Percentiles rank a stretch among this genome's conserved stretches.
Evolutionary conservation across 1,140 invertebrate species (phyloP).

Genomic region (Cecropterus lyciades): DNA sequence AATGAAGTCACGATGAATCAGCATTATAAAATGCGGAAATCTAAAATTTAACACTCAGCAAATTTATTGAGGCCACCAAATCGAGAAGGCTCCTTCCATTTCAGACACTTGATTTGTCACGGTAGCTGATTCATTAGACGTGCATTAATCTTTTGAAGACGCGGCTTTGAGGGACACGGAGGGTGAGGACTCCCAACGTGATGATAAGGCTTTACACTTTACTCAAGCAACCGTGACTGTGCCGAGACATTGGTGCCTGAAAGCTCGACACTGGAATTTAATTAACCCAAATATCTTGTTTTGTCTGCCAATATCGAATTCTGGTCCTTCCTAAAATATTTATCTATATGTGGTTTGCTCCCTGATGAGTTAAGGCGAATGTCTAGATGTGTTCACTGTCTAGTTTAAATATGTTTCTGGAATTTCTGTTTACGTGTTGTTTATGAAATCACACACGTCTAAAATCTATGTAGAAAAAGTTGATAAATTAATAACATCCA

Average conservation of each 20-base stretch:
- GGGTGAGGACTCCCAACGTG: constrained; percentile 51
- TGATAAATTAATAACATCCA: too few relatives aligned
- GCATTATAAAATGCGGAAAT: too few relatives aligned
- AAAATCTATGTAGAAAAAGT: too few relatives aligned
- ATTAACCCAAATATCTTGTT: constrained; percentile 68
- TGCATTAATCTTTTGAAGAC: constrained; percentile 61
- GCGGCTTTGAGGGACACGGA: constrained; percentile 22
- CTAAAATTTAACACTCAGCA: too few relatives aligned
- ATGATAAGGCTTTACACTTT: constrained; percentile 56
- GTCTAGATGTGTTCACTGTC: too few relatives aligned
- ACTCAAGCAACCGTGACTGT: constrained; percentile 61
- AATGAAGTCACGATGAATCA: too few relatives aligned
- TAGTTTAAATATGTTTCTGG: too few relatives aligned
- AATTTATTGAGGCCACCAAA: constrained; percentile 63
- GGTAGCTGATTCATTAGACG: constrained; percentile 70
- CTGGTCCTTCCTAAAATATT: too few relatives aligned
- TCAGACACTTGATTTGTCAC: constrained; percentile 64
- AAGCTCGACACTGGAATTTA: constrained; percentile 61
- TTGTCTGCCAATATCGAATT: constrained; percentile 53
- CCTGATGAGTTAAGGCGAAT: too few relatives aligned
- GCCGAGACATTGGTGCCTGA: constrained; percentile 52
- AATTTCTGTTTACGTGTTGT: neutral
- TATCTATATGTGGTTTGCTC: too few relatives aligned
- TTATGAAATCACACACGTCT: too few relatives aligned
- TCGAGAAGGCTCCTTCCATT: too few relatives aligned